Conservation (phyloP, 2,113 vertebrate species). For the Lophotis ruficrista region DNA sequence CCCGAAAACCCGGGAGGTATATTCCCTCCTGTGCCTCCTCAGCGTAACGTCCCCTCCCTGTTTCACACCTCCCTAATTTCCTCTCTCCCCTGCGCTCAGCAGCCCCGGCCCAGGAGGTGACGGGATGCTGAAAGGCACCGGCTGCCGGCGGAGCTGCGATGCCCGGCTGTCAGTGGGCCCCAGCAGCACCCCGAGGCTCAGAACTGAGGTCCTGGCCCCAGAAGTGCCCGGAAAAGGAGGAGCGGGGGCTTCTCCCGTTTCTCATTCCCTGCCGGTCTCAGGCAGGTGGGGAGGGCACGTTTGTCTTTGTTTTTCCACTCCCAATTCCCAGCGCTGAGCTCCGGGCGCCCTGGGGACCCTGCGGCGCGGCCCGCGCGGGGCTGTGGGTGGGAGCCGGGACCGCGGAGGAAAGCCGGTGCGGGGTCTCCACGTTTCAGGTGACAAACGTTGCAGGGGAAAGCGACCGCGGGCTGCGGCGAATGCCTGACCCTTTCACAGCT, state of each 20-base stretch:
- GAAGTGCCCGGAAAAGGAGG: not conserved
- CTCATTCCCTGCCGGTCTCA: not conserved
- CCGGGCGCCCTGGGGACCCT: not conserved
- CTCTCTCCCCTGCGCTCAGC: not conserved
- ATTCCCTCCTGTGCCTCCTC: not conserved
- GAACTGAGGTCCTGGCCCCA: too few species aligned
- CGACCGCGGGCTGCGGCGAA: not conserved
- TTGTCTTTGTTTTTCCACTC: not conserved
- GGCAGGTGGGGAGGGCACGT: not conserved
- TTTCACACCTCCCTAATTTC: not conserved
- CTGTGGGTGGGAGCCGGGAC: too few species aligned
- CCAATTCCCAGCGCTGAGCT: not conserved
- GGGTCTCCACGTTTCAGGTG: too few species aligned
- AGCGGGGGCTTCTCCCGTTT: not conserved
- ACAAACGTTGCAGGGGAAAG: not conserved
- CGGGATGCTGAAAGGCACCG: fast-evolving
- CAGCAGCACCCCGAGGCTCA: not conserved
- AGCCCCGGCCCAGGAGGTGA: not conserved
- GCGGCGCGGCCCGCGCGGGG: too few species aligned
- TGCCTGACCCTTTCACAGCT: not conserved
- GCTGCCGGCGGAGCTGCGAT: not conserved
- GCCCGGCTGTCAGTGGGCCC: not conserved
- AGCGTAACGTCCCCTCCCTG: fast-evolving
- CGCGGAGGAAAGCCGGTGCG: too few species aligned
- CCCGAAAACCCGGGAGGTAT: not conserved